Conservation (phyloP, 2,888 invertebrate genomes). For the Hedychridium roseum region DNA sequence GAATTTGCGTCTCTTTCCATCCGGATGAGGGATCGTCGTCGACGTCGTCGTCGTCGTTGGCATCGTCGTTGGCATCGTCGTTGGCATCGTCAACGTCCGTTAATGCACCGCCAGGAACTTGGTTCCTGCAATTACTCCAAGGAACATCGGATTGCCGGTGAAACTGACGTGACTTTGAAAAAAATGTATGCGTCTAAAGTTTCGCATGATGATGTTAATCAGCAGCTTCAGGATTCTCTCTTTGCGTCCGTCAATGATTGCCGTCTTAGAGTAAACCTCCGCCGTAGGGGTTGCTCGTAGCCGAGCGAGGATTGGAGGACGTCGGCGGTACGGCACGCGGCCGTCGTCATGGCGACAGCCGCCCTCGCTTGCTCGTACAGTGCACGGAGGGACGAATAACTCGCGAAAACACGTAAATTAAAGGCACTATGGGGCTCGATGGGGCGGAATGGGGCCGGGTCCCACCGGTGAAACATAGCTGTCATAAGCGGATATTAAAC, state of each 20-base stretch:
- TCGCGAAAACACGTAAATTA: conserved; percentile 63
- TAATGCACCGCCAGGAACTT: too few species aligned
- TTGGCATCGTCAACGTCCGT: too few species aligned
- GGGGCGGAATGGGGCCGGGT: conserved; percentile 55
- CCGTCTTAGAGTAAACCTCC: conserved; percentile 40
- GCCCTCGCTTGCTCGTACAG: too few species aligned
- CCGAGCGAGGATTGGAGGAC: conserved; percentile 54
- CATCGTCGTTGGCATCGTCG: too few species aligned
- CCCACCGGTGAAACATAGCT: conserved; percentile 51
- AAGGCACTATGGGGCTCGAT: conserved; percentile 60
- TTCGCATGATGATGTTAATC: too few species aligned
- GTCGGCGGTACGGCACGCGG: conserved; percentile 49
- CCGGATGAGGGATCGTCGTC: conserved; percentile 6
- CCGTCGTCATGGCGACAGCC: conserved; percentile 55
- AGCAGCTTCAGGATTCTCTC: too few species aligned
- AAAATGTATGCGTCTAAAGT: too few species aligned
- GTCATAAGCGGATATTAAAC: conserved; percentile 57
- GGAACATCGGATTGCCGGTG: too few species aligned
- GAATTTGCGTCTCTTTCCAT: conserved; percentile 10
- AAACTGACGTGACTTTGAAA: too few species aligned
- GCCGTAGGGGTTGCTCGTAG: conserved; percentile 38
- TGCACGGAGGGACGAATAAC: conserved; percentile 61
- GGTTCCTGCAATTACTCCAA: too few species aligned
- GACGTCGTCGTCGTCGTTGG: too few species aligned
- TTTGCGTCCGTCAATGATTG: conserved; percentile 50